These are phyloP conservation scores for Corapipo altera DNA, from an alignment of 2,113 vertebrate genomes.

Conservation along the genomic window DNA sequence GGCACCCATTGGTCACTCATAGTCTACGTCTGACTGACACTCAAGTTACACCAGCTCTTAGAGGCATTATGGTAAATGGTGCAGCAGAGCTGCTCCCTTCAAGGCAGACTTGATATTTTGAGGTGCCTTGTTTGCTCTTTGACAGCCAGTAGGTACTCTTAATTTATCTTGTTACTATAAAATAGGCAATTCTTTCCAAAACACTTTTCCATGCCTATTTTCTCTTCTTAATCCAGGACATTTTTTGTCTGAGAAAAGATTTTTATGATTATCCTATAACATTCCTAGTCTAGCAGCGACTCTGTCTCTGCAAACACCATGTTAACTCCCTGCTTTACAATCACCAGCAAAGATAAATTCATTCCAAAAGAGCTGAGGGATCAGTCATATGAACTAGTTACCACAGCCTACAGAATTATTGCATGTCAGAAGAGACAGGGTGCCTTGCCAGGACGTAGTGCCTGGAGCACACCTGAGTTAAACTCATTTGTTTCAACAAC, in stretches of 20 bases:
- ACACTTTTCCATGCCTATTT: neutral
- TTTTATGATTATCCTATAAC: neutral
- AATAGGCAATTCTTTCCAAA: neutral
- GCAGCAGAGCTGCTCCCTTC: neutral
- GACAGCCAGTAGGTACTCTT: neutral
- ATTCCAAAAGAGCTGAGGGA: neutral
- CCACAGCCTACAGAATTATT: neutral
- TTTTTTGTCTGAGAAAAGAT: neutral
- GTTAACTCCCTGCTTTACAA: neutral
- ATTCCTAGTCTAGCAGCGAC: neutral
- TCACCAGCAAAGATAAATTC: neutral
- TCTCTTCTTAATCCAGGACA: neutral
- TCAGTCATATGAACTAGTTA: neutral
- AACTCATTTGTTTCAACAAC: neutral
- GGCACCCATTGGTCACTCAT: too few species aligned
- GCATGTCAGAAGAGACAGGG: neutral
- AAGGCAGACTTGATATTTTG: neutral
- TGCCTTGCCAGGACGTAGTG: neutral
- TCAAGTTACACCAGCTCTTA: neutral
- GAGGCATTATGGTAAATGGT: neutral
- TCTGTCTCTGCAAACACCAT: neutral
- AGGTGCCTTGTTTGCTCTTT: neutral
- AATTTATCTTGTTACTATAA: neutral
- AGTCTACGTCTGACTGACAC: neutral
- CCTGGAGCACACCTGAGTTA: neutral